Evolutionary conservation across 1,140 invertebrate species (phyloP), one percentile per base, ranked within the genome.

Genomic region (Procambarus clarkii): DNA sequence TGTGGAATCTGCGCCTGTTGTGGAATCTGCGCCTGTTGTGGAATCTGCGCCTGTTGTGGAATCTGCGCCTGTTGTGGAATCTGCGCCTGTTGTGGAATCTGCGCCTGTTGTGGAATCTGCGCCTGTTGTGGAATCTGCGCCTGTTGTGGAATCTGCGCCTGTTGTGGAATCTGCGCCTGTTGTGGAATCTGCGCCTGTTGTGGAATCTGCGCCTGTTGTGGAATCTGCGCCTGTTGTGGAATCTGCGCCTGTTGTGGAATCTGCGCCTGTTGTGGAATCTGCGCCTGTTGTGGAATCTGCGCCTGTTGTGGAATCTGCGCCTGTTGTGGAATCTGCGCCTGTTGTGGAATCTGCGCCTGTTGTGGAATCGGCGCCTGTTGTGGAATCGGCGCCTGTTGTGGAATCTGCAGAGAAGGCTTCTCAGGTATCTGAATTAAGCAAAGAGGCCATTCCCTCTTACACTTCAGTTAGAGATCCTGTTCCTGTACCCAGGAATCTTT

Each of bases 401-500:
- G 77, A 79, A 79, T n/a, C 64, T 7, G n/a, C 58, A n/a, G 34
- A 34, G 34, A 21, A 50, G 13, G 64, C 46, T 69, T 76, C 24
- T 18, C 76, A 21, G 45, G 69, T 84, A 44, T 84, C 76, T 69
- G 44, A 85, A 60, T 69, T 11, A 69, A 78, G 78, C 45, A 15
- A 64, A 48, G 82, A 91, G 34, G 46, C 74, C 74, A 15, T 76
- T 77, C 45, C 69, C 18, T 64, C 89, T 91, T 79, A 86, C 89
- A 71, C 58, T 45, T 44, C 46, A 71, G 21, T 64, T 82, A 46
- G 74, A 81, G 78, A 88, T 69, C 64, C 82, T 74, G 45, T 54
- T 24, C 64, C 60, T 46, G 87, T 82, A 50, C 48, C 79, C 54
- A 64, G 54, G 48, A 74, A 5, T 69, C 46, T 11, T 58, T 81